These are phyloP conservation scores for Borostomias antarcticus DNA, from an alignment of 2,797 vertebrate genomes.

Conservation along the genomic window DNA sequence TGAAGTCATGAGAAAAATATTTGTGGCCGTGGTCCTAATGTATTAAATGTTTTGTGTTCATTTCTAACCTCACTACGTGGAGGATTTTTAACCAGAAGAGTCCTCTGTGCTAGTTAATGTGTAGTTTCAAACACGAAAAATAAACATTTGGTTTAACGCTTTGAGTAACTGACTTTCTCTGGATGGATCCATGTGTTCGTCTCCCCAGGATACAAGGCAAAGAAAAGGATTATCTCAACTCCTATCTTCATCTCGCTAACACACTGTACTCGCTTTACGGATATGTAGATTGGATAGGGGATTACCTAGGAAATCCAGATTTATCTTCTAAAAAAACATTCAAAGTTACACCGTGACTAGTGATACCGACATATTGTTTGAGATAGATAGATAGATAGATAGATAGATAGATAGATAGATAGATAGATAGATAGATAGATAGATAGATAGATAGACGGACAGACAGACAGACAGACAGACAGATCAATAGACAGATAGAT, in stretches of 20 bases:
- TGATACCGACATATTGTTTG: neutral
- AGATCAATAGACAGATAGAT: neutral
- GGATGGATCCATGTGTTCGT: neutral
- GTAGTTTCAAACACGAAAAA: constrained; percentile 87
- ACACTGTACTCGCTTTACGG: neutral
- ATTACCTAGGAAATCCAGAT: neutral
- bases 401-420: neutral
- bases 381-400: neutral
- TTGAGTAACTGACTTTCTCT: constrained; percentile 8
- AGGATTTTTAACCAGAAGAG: constrained; percentile 81
- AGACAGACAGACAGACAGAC: neutral
- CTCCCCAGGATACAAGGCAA: neutral
- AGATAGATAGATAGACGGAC: too few species aligned
- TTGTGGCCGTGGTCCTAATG: constrained; percentile 89
- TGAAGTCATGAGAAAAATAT: constrained; percentile 82
- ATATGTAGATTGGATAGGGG: neutral
- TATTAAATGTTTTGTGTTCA: constrained; percentile 88
- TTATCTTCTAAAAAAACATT: neutral
- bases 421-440: too few species aligned
- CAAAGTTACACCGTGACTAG: neutral
- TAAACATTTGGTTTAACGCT: constrained; percentile 82
- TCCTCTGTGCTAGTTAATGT: constrained; percentile 86
- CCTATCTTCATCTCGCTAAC: neutral
- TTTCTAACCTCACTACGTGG: constrained; percentile 85
- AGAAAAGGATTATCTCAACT: neutral